These are phyloP conservation scores for Antitype chi DNA, from an alignment of 2,888 invertebrate genomes.

Conservation along the genomic window DNA sequence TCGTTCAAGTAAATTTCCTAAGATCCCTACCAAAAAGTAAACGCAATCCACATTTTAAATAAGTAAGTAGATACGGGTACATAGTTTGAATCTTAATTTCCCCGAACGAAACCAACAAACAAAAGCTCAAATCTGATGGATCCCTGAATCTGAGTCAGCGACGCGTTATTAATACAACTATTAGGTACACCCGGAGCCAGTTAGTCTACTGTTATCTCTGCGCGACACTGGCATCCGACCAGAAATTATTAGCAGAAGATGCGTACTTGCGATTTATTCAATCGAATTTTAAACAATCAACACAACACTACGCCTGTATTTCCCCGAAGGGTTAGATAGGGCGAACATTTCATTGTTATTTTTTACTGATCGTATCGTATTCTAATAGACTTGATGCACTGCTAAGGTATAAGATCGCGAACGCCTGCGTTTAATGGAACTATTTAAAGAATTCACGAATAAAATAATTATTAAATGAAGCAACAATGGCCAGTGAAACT, in stretches of 20 bases:
- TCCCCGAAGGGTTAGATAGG: background rate
- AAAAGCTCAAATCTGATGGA: constrained; percentile 38
- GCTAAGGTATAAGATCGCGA: background rate
- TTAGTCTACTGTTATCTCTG: constrained; percentile 58
- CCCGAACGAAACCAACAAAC: constrained; percentile 27
- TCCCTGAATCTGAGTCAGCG: constrained; percentile 39
- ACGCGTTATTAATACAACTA: constrained; percentile 57
- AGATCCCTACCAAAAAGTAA: background rate
- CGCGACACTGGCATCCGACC: background rate
- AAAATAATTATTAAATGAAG: background rate
- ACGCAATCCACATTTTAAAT: background rate
- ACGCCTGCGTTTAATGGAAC: background rate
- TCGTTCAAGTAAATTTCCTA: background rate
- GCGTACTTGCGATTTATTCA: background rate
- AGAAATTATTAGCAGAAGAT: constrained; percentile 19
- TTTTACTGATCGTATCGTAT: background rate
- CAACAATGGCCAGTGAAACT: background rate
- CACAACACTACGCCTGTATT: background rate
- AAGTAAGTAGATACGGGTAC: no score
- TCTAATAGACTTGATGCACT: background rate
- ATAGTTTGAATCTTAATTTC: background rate
- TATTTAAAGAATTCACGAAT: background rate
- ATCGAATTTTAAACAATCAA: background rate
- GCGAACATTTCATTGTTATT: background rate
- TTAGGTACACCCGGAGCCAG: constrained; percentile 60